A percentile compares a stretch with the other conserved stretches of the same genome.
Evolutionary conservation across 2,797 vertebrate species (phyloP).

Genomic region (Parambassis ranga): DNA sequence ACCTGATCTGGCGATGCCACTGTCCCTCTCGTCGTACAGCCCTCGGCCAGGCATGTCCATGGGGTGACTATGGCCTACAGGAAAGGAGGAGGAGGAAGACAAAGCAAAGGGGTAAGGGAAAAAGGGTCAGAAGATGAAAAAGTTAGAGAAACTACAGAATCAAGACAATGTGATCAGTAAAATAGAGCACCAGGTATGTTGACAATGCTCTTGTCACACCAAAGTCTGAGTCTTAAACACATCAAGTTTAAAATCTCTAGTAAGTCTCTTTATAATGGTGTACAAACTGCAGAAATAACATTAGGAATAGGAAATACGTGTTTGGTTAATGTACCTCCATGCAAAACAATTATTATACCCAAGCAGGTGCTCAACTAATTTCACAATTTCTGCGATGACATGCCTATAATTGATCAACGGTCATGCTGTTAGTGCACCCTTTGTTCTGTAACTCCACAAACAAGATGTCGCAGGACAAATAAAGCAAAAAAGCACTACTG

Average conservation of each 20-base stretch:
- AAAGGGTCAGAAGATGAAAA: neutral
- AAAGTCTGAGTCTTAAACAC: neutral
- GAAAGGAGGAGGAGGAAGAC: neutral
- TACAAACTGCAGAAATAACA: neutral
- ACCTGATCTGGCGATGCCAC: conserved; percentile 98
- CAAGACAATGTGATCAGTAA: neutral
- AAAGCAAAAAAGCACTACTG: neutral
- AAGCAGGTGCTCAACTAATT: neutral
- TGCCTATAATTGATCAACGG: neutral
- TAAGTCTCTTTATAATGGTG: neutral
- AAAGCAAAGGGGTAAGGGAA: neutral
- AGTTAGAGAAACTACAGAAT: neutral
- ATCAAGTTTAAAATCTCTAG: too few species aligned
- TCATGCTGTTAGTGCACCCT: neutral
- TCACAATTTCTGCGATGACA: neutral
- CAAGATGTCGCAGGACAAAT: conserved; percentile 30
- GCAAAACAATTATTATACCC: neutral
- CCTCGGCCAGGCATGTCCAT: conserved; percentile 99
- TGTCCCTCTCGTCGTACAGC: conserved; percentile 91
- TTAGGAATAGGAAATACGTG: too few species aligned
- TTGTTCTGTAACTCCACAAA: conserved; percentile 19
- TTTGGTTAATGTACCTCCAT: too few species aligned
- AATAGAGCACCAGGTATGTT: neutral
- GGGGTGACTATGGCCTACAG: conserved; percentile 95
- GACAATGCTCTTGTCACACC: neutral